These are phyloP conservation scores for Mesembrinibis cayennensis DNA, from an alignment of 2,113 vertebrate genomes.

Conservation along the genomic window DNA sequence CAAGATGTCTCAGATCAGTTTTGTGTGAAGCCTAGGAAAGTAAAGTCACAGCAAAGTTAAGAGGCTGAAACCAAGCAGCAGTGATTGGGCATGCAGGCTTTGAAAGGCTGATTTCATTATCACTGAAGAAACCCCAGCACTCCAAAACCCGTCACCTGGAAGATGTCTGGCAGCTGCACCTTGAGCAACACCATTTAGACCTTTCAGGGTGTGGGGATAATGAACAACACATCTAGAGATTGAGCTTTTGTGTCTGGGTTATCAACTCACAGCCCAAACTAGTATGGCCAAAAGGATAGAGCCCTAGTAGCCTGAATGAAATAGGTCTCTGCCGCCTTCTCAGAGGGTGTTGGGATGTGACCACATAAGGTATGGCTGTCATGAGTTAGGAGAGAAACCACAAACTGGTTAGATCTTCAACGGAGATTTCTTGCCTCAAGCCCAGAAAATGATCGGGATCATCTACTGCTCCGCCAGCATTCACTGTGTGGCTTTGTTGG, in stretches of 20 bases:
- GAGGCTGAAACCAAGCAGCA: conserved; percentile 61
- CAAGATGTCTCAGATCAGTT: conserved; percentile 47
- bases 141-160: background rate
- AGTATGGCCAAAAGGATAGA: background rate
- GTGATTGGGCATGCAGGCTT: conserved; percentile 26
- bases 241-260: background rate
- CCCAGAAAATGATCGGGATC: background rate
- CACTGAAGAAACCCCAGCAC: background rate
- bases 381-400: background rate
- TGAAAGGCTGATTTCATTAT: conserved; percentile 12
- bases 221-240: background rate
- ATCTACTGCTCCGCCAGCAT: background rate
- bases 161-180: background rate
- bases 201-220: background rate
- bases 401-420: background rate
- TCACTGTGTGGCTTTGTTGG: background rate
- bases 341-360: background rate
- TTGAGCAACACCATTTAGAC: background rate
- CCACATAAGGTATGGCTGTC: background rate
- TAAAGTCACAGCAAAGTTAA: conserved; percentile 57
- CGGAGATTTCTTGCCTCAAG: background rate
- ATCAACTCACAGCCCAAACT: background rate
- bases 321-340: background rate
- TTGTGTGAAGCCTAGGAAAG: conserved; percentile 51
- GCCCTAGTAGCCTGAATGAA: background rate